Conservation (phyloP, 2,888 invertebrate genomes). For the Erebia aethiops region DNA sequence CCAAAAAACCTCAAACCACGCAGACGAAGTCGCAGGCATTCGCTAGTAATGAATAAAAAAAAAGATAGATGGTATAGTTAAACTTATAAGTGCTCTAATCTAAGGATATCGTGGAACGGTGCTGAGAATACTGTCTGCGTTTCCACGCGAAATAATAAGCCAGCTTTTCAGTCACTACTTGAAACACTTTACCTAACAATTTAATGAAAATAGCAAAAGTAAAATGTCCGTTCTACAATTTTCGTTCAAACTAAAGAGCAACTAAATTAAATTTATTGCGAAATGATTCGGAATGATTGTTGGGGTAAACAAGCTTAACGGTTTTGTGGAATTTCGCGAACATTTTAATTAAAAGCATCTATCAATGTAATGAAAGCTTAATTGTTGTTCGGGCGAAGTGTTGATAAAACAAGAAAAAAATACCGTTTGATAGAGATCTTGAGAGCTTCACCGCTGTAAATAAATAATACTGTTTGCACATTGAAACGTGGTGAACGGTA, state of each 20-base stretch:
- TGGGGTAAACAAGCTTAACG: background rate
- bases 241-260: background rate
- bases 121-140: too few relatives aligned
- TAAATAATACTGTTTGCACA: background rate
- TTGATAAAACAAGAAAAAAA: background rate
- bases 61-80: too few relatives aligned
- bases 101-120: too few relatives aligned
- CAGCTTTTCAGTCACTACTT: too few relatives aligned
- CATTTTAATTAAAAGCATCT: conserved; percentile 3
- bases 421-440: background rate
- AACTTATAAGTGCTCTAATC: too few relatives aligned
- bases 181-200: too few relatives aligned
- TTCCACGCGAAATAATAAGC: too few relatives aligned
- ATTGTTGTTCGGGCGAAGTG: background rate
- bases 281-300: background rate
- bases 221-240: background rate
- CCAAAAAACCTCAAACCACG: too few relatives aligned
- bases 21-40: too few relatives aligned
- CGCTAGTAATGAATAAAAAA: too few relatives aligned
- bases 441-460: background rate
- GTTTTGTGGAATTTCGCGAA: conserved; percentile 3
- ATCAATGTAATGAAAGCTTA: conserved; percentile 3
- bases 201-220: background rate
- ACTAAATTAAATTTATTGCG: background rate
- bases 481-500: background rate